Conservation (phyloP, 2,113 vertebrate species). For the Heliornis fulica region DNA sequence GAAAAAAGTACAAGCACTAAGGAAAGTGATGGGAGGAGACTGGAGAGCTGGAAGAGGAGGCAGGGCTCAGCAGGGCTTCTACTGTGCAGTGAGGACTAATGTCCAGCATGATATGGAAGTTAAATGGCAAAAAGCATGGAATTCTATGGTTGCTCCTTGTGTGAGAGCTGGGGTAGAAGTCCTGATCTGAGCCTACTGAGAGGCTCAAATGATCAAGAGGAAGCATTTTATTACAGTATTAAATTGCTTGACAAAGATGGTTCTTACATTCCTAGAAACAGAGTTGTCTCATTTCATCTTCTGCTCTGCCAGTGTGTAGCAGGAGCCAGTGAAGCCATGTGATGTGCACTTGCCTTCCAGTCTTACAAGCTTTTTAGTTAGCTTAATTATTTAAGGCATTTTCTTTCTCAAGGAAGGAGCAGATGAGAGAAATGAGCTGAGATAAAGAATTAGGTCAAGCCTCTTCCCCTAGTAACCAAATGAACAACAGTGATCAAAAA, state of each 20-base stretch:
- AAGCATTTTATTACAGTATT: background rate
- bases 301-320: background rate
- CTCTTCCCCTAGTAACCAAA: background rate
- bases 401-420: background rate
- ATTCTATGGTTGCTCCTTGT: background rate
- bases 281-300: background rate
- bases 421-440: background rate
- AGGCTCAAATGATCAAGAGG: background rate
- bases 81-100: background rate
- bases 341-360: background rate
- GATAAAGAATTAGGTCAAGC: background rate
- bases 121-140: background rate
- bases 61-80: background rate
- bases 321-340: background rate
- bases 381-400: constrained; percentile 8
- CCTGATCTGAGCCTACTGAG: background rate
- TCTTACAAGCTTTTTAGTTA: background rate
- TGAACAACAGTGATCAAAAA: background rate
- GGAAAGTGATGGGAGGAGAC: background rate
- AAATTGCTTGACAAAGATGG: background rate
- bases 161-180: background rate
- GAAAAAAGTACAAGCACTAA: no score
- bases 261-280: background rate
- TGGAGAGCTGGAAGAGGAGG: background rate
- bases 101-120: background rate